Evolutionary conservation across 2,888 invertebrate genomes (phyloP).

Genomic region (Anthophora plumipes): DNA sequence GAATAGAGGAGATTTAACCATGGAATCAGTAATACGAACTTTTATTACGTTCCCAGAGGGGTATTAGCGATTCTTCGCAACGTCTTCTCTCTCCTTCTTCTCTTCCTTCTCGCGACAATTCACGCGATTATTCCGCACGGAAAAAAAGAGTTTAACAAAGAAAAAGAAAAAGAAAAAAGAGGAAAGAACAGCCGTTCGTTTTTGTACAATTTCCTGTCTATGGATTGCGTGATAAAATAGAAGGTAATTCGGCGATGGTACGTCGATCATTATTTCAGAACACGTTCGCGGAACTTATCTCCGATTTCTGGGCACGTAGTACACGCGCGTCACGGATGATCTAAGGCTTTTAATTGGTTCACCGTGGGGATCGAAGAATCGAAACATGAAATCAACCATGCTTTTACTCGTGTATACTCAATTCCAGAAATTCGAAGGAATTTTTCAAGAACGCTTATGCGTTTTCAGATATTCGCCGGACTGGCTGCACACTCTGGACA

Average conservation of each 20-base stretch:
- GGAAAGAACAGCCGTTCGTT: neutral
- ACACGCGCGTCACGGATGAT: neutral
- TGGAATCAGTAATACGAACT: neutral
- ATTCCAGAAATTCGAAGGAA: neutral
- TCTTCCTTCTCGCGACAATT: neutral
- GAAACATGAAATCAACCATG: neutral
- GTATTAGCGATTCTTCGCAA: too few relatives aligned
- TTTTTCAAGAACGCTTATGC: neutral
- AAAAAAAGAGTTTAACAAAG: neutral
- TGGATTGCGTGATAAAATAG: conserved; percentile 28
- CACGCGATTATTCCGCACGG: neutral
- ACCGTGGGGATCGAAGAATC: neutral
- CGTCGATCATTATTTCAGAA: conserved; percentile 34
- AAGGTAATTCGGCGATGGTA: neutral
- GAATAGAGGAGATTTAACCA: neutral
- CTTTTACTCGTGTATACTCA: neutral
- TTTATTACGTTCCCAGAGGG: neutral
- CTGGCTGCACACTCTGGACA: conserved; percentile 91
- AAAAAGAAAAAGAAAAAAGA: too few relatives aligned
- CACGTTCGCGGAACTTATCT: conserved; percentile 53
- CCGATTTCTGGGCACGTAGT: conserved; percentile 45
- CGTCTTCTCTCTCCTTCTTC: neutral
- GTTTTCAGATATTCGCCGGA: conserved; percentile 88
- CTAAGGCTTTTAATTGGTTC: conserved; percentile 35
- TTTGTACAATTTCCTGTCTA: conserved; percentile 12